A percentile compares a stretch with the other conserved stretches of the same genome.
phyloP scores from a whole-genome alignment of 2,888 invertebrate species.

The Eurytoma californica region DNA sequence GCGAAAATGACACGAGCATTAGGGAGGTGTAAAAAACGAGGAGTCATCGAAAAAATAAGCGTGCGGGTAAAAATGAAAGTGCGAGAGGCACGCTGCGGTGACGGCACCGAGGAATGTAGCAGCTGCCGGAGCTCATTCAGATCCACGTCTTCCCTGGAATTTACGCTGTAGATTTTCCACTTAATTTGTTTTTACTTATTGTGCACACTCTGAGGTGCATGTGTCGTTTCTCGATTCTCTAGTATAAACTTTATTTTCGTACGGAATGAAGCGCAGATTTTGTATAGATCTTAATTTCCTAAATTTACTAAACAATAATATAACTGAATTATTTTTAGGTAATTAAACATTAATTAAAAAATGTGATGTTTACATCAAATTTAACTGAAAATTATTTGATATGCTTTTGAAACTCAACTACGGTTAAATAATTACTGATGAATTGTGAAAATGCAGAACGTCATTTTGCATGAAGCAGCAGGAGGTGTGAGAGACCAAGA shows the following conservation, averaged over 20 bases:
- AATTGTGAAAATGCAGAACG: background rate
- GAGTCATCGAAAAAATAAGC: constrained; percentile 56
- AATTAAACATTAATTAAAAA: too few relatives aligned
- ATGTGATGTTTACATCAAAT: too few relatives aligned
- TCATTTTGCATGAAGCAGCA: background rate
- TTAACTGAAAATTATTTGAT: too few relatives aligned
- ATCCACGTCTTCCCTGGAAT: constrained; percentile 68
- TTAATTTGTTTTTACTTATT: constrained; percentile 10
- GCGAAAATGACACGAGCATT: background rate
- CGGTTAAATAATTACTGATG: too few relatives aligned
- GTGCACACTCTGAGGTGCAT: constrained; percentile 5
- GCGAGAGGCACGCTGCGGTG: constrained; percentile 63
- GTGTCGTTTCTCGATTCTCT: background rate
- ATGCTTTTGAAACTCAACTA: too few relatives aligned
- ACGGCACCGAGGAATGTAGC: constrained; percentile 70
- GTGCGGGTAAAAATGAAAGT: constrained; percentile 57
- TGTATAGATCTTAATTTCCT: too few relatives aligned
- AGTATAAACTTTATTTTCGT: background rate
- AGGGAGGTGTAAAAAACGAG: constrained; percentile 34
- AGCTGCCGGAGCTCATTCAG: constrained; percentile 73
- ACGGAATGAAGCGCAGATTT: too few relatives aligned
- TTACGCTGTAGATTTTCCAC: constrained; percentile 53
- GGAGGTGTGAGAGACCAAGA: background rate
- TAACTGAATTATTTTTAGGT: too few relatives aligned
- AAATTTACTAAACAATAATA: too few relatives aligned